Percentiles rank a stretch among this genome's conserved stretches.
phyloP scores from a whole-genome alignment of 2,113 vertebrate species.

The Platichthys stellatus region DNA sequence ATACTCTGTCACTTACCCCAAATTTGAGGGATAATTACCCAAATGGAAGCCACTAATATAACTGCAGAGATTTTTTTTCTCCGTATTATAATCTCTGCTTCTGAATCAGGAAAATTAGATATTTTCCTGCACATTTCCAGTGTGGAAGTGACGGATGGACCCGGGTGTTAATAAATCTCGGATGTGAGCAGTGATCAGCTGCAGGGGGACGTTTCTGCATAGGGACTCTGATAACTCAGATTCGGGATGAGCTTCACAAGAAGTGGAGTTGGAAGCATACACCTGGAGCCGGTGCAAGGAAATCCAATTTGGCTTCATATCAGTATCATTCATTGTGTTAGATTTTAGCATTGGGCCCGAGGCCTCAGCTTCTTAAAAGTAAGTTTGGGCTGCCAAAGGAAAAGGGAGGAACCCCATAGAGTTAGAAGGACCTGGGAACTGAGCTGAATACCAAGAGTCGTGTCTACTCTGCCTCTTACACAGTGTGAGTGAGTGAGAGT shows the following conservation, averaged over 20 bases:
- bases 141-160: constrained; percentile 33
- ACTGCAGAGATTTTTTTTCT: constrained; percentile 27
- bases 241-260: constrained; percentile 37
- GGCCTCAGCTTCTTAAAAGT: constrained; percentile 52
- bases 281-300: constrained; percentile 28
- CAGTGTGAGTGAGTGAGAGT: not conserved
- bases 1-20: constrained; percentile 64
- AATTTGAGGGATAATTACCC: constrained; percentile 72
- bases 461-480: constrained; percentile 31
- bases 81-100: constrained; percentile 37
- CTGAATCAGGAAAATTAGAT: constrained; percentile 52
- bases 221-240: constrained; percentile 18
- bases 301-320: constrained; percentile 59
- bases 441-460: constrained; percentile 57
- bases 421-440: constrained; percentile 51
- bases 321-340: constrained; percentile 35
- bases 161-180: constrained; percentile 39
- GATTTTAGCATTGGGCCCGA: constrained; percentile 49
- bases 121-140: constrained; percentile 36
- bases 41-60: constrained; percentile 52
- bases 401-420: constrained; percentile 41
- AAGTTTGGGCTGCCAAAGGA: constrained; percentile 12
- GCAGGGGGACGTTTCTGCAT: constrained; percentile 18
- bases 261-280: constrained; percentile 23
- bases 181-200: constrained; percentile 10